Evolutionary conservation across 2,113 vertebrate species (phyloP).

Genomic region (Onychorhynchus coronatus): DNA sequence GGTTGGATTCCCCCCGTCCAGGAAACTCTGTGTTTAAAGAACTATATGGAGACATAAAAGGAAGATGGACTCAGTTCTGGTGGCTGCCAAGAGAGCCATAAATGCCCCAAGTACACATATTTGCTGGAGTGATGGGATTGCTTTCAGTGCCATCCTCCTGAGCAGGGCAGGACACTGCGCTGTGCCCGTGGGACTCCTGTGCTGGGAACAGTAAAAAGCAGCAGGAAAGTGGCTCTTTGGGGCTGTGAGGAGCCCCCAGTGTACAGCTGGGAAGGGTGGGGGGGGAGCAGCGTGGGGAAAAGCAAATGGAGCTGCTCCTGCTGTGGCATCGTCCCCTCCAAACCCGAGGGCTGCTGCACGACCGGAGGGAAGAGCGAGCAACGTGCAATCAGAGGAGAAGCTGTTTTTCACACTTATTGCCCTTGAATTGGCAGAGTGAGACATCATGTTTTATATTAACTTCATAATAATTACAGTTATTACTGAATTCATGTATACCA

Average conservation of each 20-base stretch:
- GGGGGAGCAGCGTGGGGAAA: rapidly evolving
- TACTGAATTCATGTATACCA: conserved; percentile 70
- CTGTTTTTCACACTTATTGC: conserved; percentile 70
- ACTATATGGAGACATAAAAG: background rate
- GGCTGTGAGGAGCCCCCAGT: rapidly evolving
- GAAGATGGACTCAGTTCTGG: background rate
- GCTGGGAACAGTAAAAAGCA: background rate
- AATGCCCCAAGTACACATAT: rapidly evolving
- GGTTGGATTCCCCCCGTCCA: background rate
- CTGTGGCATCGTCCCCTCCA: background rate
- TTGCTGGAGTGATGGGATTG: rapidly evolving
- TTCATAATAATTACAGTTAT: conserved; percentile 78
- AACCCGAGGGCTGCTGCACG: background rate
- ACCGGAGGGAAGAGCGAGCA: background rate
- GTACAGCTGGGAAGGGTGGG: rapidly evolving
- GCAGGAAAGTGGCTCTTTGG: rapidly evolving
- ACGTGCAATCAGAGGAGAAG: background rate
- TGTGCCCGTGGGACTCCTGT: rapidly evolving
- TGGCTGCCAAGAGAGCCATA: background rate
- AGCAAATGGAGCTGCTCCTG: background rate
- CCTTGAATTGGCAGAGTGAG: conserved; percentile 68
- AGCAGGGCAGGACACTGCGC: rapidly evolving
- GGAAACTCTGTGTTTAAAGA: background rate
- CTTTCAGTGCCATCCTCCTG: rapidly evolving
- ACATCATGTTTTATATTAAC: conserved; percentile 73